Conservation (phyloP, 1,140 invertebrate genomes). For the Drosophila oshimai region DNA sequence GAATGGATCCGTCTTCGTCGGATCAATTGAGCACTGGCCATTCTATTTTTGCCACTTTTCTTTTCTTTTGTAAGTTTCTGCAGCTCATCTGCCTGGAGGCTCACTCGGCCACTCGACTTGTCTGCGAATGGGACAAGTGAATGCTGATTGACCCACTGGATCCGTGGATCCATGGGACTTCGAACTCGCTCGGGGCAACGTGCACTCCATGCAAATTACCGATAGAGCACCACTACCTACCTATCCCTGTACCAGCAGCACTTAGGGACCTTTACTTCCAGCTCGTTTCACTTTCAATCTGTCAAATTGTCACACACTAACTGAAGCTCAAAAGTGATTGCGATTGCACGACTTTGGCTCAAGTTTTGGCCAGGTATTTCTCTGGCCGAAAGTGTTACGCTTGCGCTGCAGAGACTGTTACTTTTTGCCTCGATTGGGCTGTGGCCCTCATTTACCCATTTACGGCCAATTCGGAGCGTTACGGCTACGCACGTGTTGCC, state of each 20-base stretch:
- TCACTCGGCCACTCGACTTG: slow-evolving; percentile 36
- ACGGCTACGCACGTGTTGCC: slow-evolving; percentile 44
- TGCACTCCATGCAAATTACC: slow-evolving; percentile 79
- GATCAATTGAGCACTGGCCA: neutral
- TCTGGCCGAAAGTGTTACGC: slow-evolving; percentile 20
- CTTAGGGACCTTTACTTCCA: slow-evolving; percentile 60
- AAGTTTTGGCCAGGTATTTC: slow-evolving; percentile 10
- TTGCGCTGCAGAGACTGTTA: slow-evolving; percentile 15
- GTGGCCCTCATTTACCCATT: slow-evolving; percentile 38
- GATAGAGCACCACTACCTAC: slow-evolving; percentile 21
- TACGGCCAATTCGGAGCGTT: slow-evolving; percentile 38
- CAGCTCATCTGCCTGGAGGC: slow-evolving; percentile 33
- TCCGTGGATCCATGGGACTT: slow-evolving; percentile 12
- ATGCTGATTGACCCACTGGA: slow-evolving; percentile 74
- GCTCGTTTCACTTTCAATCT: slow-evolving; percentile 74
- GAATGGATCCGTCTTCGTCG: slow-evolving; percentile 11
- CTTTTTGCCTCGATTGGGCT: slow-evolving; percentile 8
- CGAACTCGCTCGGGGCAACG: slow-evolving; percentile 58
- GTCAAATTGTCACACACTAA: slow-evolving; percentile 65
- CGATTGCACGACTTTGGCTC: slow-evolving; percentile 53
- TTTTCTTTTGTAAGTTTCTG: slow-evolving; percentile 28
- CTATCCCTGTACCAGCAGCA: slow-evolving; percentile 47
- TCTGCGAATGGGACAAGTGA: slow-evolving; percentile 63
- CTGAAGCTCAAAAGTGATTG: slow-evolving; percentile 70
- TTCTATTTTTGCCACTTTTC: slow-evolving; percentile 28